Base-by-base conservation (phyloP, 2,113 vertebrate species). In the Cheilinus undulatus region DNA sequence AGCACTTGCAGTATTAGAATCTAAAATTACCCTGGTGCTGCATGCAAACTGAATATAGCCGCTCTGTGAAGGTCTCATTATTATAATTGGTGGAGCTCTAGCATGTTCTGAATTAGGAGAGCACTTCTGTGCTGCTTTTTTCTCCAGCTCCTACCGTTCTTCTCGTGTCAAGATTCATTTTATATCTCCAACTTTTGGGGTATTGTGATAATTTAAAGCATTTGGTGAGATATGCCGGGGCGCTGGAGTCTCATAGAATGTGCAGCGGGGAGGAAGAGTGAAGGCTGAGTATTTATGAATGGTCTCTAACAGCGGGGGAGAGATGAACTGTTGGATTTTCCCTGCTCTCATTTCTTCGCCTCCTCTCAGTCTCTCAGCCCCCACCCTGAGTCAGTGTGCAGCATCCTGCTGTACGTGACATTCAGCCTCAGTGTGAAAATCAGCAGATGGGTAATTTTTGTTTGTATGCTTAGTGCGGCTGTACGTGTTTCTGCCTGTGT, bases 271-370 rank as follows among this genome's bases (percentile, higher is more conserved):
- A 66, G 75, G 68, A 71, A 26, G 61, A 65, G 58, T 59, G 66
- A 77, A 61, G 70, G 59, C 69, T 64, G 53, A 71, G 69, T 87
- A 74, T 88, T 90, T 86, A 85, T 79, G 82, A 88, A 86, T 85
- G 87, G 86, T 70, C 73, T 86, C 79, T 83, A 54, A 70, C 82
- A 83, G 78, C 70, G 73, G 80, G 84, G 64, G 67, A 62, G 66
- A 82, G 81, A 86, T 68, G 78, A 86, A 84, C 68, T 63, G 73
- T 69, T 78, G 76, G 69, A 76, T 88, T 84, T 79, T 54, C 70
- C 69, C 42, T 38, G 48, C 61, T 78, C 81, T 64, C 30, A 13
- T 71, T 53, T 76, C 53, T 73, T 45, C 8, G 14, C 54, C 73
- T 57, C 38, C 49, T 42, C 51, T 61, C 12, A 43, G n/a, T 30